A percentile compares a stretch with the other conserved stretches of the same genome.
Conservation (phyloP, 2,888 invertebrate genomes). For the Anoncus sp. region DNA sequence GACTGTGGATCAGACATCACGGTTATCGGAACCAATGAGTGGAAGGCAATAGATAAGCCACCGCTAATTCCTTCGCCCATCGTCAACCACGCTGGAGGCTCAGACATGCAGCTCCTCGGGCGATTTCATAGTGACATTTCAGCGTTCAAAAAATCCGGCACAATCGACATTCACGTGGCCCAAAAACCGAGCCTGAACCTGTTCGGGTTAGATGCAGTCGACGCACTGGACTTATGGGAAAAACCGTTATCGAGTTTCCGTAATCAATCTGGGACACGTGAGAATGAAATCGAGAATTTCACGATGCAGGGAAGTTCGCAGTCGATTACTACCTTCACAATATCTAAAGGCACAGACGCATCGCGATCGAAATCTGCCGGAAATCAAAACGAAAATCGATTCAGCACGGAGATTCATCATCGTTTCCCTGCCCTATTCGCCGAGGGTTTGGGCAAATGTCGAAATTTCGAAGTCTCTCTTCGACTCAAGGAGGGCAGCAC, state of each 20-base stretch:
- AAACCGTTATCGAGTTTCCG: no score
- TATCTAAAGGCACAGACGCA: slow-evolving; percentile 23
- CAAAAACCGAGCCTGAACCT: slow-evolving; percentile 43
- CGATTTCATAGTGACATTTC: slow-evolving; percentile 27
- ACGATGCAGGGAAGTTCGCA: slow-evolving; percentile 11
- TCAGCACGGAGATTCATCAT: no score
- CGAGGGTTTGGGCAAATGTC: no score
- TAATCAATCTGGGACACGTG: slow-evolving; percentile 9
- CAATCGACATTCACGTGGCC: slow-evolving; percentile 48
- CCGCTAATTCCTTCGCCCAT: slow-evolving; percentile 32
- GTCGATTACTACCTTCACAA: slow-evolving; percentile 18
- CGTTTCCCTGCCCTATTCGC: no score
- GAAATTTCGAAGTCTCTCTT: no score
- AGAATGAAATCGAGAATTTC: neutral
- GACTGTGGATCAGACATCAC: slow-evolving; percentile 52
- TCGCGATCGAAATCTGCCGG: no score
- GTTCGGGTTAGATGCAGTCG: no score
- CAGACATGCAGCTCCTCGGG: no score
- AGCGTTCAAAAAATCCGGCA: slow-evolving; percentile 34
- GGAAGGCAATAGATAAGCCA: slow-evolving; percentile 42
- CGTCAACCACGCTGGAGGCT: slow-evolving; percentile 46
- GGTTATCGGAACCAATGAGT: slow-evolving; percentile 40
- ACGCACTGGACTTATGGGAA: no score
- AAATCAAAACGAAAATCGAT: no score
- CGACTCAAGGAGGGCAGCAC: no score